A percentile compares a stretch with the other conserved stretches of the same genome.
phyloP scores from a whole-genome alignment of 1,140 invertebrate genomes.

The Meteorus sp. region DNA sequence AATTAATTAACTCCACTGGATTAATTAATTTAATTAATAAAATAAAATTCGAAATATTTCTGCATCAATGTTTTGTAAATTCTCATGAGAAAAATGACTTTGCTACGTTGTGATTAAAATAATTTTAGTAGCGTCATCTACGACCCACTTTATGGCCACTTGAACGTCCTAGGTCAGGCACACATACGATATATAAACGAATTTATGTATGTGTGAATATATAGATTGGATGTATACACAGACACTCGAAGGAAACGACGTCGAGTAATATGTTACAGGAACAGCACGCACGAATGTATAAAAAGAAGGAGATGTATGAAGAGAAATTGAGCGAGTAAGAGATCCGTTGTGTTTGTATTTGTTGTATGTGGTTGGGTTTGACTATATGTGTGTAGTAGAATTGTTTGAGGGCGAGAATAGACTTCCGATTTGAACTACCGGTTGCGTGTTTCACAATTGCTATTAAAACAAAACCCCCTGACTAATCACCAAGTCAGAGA shows the following conservation, averaged over 20 bases:
- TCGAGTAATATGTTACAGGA: background rate
- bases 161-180: background rate
- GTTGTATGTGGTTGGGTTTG: background rate
- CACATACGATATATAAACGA: no score
- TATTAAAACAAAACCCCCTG: background rate
- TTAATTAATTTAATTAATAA: no score
- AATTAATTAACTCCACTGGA: no score
- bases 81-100: no score
- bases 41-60: no score
- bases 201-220: no score
- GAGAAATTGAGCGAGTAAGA: background rate
- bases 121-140: background rate
- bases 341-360: background rate
- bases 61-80: no score
- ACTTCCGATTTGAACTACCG: slow-evolving; percentile 1
- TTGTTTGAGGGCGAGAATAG: background rate
- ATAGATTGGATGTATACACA: background rate
- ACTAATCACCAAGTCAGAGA: no score
- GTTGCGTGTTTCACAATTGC: background rate
- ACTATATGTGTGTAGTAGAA: no score
- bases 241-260: background rate
- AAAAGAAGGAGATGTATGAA: no score
- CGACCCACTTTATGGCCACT: background rate
- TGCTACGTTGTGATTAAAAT: slow-evolving; percentile 1
- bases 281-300: background rate